Percentiles rank a stretch among this genome's conserved stretches.
These are phyloP conservation scores for Hyperoodon ampullatus DNA, from an alignment of 2,113 vertebrate genomes.

Conservation along the genomic window DNA sequence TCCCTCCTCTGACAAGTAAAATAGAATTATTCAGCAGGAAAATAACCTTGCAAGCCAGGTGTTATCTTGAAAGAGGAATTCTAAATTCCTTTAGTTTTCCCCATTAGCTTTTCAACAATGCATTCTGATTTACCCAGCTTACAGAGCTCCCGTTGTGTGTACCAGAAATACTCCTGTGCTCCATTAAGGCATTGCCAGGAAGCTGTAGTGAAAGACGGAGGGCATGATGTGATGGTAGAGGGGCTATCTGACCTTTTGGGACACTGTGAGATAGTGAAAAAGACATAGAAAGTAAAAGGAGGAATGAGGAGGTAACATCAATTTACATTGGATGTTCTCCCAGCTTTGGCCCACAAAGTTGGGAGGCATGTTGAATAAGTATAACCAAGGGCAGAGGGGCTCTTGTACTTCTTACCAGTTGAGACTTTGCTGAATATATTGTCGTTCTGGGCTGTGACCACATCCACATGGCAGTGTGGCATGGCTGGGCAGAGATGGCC, in stretches of 20 bases:
- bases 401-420: neutral
- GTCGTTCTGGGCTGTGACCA: neutral
- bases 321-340: neutral
- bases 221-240: neutral
- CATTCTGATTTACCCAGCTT: neutral
- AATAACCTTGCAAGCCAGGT: neutral
- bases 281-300: neutral
- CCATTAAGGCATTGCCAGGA: neutral
- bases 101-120: neutral
- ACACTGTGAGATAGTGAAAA: neutral
- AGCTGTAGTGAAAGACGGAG: neutral
- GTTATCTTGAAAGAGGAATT: constrained; percentile 41
- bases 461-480: neutral
- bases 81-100: neutral
- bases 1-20: neutral
- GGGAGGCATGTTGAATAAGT: neutral
- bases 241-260: neutral
- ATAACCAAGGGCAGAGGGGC: neutral
- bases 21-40: neutral
- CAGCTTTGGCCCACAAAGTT: neutral
- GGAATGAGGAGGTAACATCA: neutral
- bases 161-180: neutral
- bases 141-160: neutral
- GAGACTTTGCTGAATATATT: neutral
- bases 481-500: neutral